These are phyloP conservation scores for Halcyon chelicuti DNA, from an alignment of 2,797 vertebrate species.

Conservation along the genomic window DNA sequence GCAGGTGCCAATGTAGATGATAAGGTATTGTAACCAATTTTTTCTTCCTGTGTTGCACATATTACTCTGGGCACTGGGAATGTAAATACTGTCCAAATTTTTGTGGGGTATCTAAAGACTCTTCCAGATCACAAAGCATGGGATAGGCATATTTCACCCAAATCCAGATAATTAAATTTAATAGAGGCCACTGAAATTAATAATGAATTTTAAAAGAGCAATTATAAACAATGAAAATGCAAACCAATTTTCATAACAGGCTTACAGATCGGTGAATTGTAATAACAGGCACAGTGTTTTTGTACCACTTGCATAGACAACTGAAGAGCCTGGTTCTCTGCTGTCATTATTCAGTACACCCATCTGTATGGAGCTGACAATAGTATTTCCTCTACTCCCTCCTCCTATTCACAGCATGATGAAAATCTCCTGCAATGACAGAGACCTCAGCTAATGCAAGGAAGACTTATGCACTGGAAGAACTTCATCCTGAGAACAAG, in stretches of 20 bases:
- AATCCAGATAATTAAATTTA: background rate
- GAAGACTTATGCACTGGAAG: background rate
- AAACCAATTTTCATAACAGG: background rate
- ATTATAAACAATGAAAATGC: background rate
- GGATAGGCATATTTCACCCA: background rate
- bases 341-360: background rate
- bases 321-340: background rate
- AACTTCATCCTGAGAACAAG: background rate
- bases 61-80: background rate
- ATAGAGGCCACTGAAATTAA: background rate
- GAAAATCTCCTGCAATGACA: background rate
- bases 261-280: background rate
- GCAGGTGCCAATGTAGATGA: constrained; percentile 43
- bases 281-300: background rate
- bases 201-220: background rate
- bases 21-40: constrained; percentile 73
- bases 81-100: background rate
- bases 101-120: background rate
- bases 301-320: background rate
- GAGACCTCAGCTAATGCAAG: background rate
- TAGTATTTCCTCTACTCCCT: background rate
- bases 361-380: background rate
- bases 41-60: background rate
- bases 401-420: background rate
- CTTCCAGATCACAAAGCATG: background rate